Base-by-base conservation (phyloP, 2,113 vertebrate genomes). In the Microcebus griseorufus region DNA sequence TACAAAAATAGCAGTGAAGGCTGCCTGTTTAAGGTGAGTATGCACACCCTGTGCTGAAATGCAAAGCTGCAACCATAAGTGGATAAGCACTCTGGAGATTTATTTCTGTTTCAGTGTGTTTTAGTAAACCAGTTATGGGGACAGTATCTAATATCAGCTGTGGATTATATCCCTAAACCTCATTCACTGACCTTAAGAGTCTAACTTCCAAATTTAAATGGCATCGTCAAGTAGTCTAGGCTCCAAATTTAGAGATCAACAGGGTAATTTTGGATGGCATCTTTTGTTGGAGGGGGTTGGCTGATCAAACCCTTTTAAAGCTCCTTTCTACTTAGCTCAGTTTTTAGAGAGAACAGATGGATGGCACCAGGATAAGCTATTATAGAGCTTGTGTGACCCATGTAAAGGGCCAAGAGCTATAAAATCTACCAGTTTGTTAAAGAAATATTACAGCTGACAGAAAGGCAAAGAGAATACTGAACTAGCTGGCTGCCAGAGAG, bases 141-240 rank as follows among this genome's bases (percentile, higher is more conserved):
- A 90, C 51, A 89, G 45, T 29, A 76, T 88, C 53, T 79, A 79
- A 70, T 70, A 82, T 70, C 88, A 95, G 87, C 60, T 85, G 53
- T 70, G 86, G 88, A 37, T 94, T 78, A 55, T 39, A 92, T n/a
- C 51, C 42, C 55, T 91, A 80, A 93, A 78, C 37, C 55, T 92
- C 27, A 91, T n/a, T 87, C 79, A 39, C 29, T 29, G 58, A 95
- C 45, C 91, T 96, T 72, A 76, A 39, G 39, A 92, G 64, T 89
- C 82, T 88, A 83, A 75, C 17, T 94, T 94, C 81, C 79, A 96
- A 92, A 97, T 97, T 96, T 93, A 96, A 96, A 96, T 65, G 53
- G 87, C 76, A 92, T 70, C 25, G 0, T 80, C 86, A 92, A 95
- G 92, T 58, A 39, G 62, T 94, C 94, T 95, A 69, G 45, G n/a